Base-by-base conservation (phyloP, 2,797 vertebrate genomes). In the Botia kubotai region DNA sequence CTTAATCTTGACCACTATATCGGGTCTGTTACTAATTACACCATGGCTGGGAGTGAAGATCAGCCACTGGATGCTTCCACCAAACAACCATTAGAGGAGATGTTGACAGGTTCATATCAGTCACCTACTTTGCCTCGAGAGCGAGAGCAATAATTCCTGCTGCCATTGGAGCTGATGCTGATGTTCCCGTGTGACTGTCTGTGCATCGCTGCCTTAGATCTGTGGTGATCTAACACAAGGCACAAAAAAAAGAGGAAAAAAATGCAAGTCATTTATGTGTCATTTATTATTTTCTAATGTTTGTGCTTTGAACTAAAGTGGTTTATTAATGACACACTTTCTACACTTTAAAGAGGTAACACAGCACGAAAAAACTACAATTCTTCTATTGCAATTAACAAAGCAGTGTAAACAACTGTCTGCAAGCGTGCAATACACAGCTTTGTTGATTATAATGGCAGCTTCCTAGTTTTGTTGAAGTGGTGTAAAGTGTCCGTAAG, bases 161-260 rank as follows among this genome's bases (percentile, higher is more conserved):
- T 84, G 98, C 98, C 97, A 98, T 99, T 78, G 97, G 97, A 84
- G 98, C 98, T 0, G 98, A 99, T 85, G 98, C 98, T 0, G 98
- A 99, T 0, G 97, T 99, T 89, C 98, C 98, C 0, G 98, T 98
- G 90, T 99, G 98, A 92, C 96, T 99, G 94, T 99, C 98, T 72
- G 97, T 99, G 87, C 98, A 99, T 48, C 97, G 96, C 87, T 98
- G 97, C 84, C 98, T 94, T 89, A 99, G 93, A 89, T 99, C 98
- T 83, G 98, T 99, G 23, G 97, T 99, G 91, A 99, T 98, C 98
- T 99, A 92, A 62, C 77, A 77, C 33, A 12, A 55, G 8, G 29
- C 8, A 53, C n/a, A 65, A 65, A 26, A 73, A 4, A 79, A 26
- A 39, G 11, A 0, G 33, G 46, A 23, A 68, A 72, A 36, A n/a